Percentiles rank a stretch among this genome's conserved stretches.
Conservation (phyloP, 2,888 invertebrate species). For the Napeogenes inachia region DNA sequence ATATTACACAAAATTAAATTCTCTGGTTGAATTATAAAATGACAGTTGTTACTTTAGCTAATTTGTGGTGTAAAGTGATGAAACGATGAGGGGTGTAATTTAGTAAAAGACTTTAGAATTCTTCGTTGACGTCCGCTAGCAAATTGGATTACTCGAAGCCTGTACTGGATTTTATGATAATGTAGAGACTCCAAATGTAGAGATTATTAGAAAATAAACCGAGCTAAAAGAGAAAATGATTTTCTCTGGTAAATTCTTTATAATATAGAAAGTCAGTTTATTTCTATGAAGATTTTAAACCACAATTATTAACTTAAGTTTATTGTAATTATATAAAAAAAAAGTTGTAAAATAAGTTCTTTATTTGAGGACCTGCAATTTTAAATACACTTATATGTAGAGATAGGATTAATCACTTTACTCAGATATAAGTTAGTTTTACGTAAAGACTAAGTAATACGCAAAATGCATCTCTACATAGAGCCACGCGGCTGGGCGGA, state of each 20-base stretch:
- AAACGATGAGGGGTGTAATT: constrained; percentile 49
- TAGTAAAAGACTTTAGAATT: constrained; percentile 62
- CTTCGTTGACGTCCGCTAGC: constrained; percentile 50
- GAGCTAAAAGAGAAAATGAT: neutral
- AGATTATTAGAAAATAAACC: constrained; percentile 46
- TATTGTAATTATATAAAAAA: too few species aligned
- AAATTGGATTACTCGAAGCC: constrained; percentile 73
- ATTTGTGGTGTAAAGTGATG: constrained; percentile 26
- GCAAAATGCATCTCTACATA: constrained; percentile 37
- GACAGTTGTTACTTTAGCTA: constrained; percentile 14
- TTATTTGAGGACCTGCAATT: too few species aligned
- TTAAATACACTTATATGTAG: too few species aligned
- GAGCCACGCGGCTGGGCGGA: constrained; percentile 54
- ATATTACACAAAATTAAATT: neutral
- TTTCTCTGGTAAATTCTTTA: too few species aligned
- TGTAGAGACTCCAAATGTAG: constrained; percentile 53
- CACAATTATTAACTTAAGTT: too few species aligned
- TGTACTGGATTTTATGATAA: constrained; percentile 64
- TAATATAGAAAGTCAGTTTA: too few species aligned
- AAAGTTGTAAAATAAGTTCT: too few species aligned
- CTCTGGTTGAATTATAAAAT: constrained; percentile 8
- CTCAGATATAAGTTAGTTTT: too few species aligned
- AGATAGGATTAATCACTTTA: too few species aligned
- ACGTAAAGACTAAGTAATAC: constrained; percentile 2
- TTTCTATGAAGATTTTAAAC: too few species aligned